phyloP scores from a whole-genome alignment of 2,888 invertebrate genomes.

The Agrochola lychnidis region DNA sequence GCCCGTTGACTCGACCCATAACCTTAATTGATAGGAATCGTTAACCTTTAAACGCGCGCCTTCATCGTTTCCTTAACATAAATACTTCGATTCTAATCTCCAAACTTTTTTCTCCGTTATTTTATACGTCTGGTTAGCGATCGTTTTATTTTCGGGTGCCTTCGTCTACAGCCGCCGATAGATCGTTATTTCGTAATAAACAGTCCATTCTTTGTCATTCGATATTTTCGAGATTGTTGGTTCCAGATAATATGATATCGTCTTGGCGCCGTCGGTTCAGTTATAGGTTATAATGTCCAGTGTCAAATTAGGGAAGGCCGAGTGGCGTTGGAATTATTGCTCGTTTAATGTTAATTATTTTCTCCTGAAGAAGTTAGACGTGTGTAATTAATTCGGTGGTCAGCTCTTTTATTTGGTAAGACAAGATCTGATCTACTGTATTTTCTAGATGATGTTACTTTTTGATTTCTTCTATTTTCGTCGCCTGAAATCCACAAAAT shows the following conservation, averaged over 20 bases:
- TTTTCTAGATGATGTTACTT: conserved; percentile 4
- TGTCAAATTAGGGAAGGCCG: conserved; percentile 75
- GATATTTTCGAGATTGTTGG: conserved; percentile 86
- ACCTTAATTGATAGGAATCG: conserved; percentile 91
- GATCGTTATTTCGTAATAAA: conserved; percentile 89
- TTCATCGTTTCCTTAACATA: conserved; percentile 87
- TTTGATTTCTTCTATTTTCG: conserved; percentile 9
- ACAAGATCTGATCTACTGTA: conserved; percentile 41
- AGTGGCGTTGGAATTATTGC: conserved; percentile 71
- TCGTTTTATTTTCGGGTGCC: conserved; percentile 90
- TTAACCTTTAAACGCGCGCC: conserved; percentile 89
- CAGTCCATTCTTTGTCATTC: conserved; percentile 89
- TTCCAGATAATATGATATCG: conserved; percentile 80
- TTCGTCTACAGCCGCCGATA: conserved; percentile 78
- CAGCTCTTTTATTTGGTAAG: conserved; percentile 49
- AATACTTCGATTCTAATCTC: conserved; percentile 89
- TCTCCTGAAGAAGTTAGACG: conserved; percentile 65
- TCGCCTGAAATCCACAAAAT: conserved; percentile 5
- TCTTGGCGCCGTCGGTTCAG: conserved; percentile 82
- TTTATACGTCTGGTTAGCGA: conserved; percentile 82
- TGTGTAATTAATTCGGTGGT: conserved; percentile 64
- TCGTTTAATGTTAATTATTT: conserved; percentile 73
- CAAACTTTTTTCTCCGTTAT: conserved; percentile 84
- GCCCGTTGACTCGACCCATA: conserved; percentile 85
- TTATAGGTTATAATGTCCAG: conserved; percentile 80